Conservation (phyloP, 2,888 invertebrate species). For the Selenia dentaria region DNA sequence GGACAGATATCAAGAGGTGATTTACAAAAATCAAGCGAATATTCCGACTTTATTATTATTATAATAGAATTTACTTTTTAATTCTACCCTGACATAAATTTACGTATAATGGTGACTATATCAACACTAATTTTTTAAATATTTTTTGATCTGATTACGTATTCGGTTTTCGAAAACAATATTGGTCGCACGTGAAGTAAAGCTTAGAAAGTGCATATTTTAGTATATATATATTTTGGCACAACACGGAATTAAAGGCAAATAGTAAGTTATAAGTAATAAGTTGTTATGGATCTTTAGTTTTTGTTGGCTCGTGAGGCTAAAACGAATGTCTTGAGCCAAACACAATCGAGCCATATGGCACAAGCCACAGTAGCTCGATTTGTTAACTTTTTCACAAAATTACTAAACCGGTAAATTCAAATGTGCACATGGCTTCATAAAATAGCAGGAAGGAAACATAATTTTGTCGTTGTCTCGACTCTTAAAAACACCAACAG, state of each 20-base stretch:
- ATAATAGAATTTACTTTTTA: slow-evolving; percentile 64
- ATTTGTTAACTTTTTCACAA: slow-evolving; percentile 39
- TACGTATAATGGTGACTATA: slow-evolving; percentile 92
- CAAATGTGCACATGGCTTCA: slow-evolving; percentile 41
- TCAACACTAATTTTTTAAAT: slow-evolving; percentile 73
- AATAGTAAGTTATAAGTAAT: slow-evolving; percentile 28
- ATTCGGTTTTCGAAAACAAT: slow-evolving; percentile 46
- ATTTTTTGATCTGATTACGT: slow-evolving; percentile 76
- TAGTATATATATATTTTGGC: slow-evolving; percentile 67
- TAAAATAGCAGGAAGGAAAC: slow-evolving; percentile 46
- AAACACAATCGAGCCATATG: too few relatives aligned
- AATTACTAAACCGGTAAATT: slow-evolving; percentile 46
- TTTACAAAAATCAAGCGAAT: slow-evolving; percentile 73
- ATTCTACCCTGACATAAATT: slow-evolving; percentile 93
- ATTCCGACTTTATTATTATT: slow-evolving; percentile 66
- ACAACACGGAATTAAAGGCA: slow-evolving; percentile 73
- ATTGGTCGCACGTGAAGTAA: slow-evolving; percentile 40
- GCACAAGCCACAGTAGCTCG: too few relatives aligned
- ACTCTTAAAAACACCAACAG: slow-evolving; percentile 35
- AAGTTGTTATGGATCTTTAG: not conserved
- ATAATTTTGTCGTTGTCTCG: slow-evolving; percentile 40
- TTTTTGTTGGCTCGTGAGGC: too few relatives aligned
- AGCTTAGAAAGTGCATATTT: slow-evolving; percentile 17
- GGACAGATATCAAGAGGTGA: slow-evolving; percentile 77
- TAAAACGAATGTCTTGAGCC: too few relatives aligned